Conservation (phyloP, 2,797 vertebrate species). For the Rhinichthys osculus region DNA sequence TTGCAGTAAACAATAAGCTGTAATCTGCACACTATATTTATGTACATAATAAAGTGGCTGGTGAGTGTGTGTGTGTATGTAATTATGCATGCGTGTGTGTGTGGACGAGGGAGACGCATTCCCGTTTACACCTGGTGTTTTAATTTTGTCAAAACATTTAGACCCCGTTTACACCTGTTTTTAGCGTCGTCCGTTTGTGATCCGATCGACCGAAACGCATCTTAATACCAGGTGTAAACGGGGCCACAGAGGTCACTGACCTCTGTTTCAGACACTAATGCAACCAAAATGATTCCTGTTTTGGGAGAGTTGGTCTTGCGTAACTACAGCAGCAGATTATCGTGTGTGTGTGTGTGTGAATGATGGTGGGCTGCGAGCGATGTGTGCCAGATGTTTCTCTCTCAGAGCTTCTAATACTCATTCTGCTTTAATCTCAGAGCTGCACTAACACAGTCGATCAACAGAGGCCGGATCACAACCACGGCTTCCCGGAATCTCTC, state of each 20-base stretch:
- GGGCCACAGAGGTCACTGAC: background rate
- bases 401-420: slow-evolving; percentile 45
- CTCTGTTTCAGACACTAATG: slow-evolving; percentile 8
- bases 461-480: slow-evolving; percentile 47
- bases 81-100: too few species aligned
- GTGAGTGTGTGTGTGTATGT: too few species aligned
- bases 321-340: slow-evolving; percentile 44
- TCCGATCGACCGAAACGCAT: too few species aligned
- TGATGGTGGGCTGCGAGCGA: background rate
- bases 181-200: too few species aligned
- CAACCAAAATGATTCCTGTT: slow-evolving; percentile 24
- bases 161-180: too few species aligned
- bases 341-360: slow-evolving; percentile 28
- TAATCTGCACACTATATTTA: too few species aligned
- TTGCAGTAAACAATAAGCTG: too few species aligned
- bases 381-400: slow-evolving; percentile 57
- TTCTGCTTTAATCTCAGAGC: slow-evolving; percentile 53
- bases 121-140: too few species aligned
- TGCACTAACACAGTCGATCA: slow-evolving; percentile 12
- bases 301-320: slow-evolving; percentile 33
- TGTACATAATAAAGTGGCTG: too few species aligned
- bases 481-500: slow-evolving; percentile 57
- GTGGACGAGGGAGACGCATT: too few species aligned
- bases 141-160: too few species aligned
- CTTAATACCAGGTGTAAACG: too few species aligned